Base-by-base conservation (phyloP, 2,888 invertebrate species). In the Copidosoma aretas region DNA sequence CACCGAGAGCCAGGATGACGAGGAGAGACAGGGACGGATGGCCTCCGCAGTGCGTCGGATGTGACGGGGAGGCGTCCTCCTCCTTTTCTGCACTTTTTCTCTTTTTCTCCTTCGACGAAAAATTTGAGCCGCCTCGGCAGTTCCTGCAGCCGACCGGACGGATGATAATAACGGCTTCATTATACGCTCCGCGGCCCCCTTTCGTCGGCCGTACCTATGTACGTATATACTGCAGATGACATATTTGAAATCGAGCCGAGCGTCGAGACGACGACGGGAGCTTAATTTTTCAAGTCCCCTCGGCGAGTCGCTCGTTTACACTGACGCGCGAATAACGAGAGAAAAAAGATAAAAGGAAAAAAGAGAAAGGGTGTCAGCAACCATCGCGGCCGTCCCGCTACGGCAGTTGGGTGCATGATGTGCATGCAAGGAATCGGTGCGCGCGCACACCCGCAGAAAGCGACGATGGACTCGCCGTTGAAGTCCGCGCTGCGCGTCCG, bases 171-270 rank as follows among this genome's bases (percentile, higher is more conserved):
- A 79, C 76, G 78, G 77, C 77, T 80, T 80, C 80, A 77, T 80
- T 80, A 80, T 80, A 80, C 74, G 71, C 68, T 67, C 66, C 75
- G 32, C 3, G 32, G 32, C 32, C 8, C 32, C 8, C 8, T 32
- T 32, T 79, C 78, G 79, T 79, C 79, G 79, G 78, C n/a, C n/a
- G n/a, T n/a, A n/a, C n/a, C n/a, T n/a, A n/a, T n/a, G n/a, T n/a
- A n/a, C n/a, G n/a, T n/a, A n/a, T n/a, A n/a, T n/a, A n/a, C 76
- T 79, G 77, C 80, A 78, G 79, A 79, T 80, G 80, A 80, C 80
- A 79, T 77, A 80, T 80, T 78, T 79, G 78, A 79, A 17, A 17
- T 46, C 43, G 43, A 46, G 10, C 10, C 41, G 41, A 41, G 41
- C 14, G 41, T 46, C 43, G 12, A 46, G 43, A 46, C n/a, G n/a